A percentile compares a stretch with the other conserved stretches of the same genome.
phyloP scores from a whole-genome alignment of 2,888 invertebrate species.

The Cerceris rybyensis region DNA sequence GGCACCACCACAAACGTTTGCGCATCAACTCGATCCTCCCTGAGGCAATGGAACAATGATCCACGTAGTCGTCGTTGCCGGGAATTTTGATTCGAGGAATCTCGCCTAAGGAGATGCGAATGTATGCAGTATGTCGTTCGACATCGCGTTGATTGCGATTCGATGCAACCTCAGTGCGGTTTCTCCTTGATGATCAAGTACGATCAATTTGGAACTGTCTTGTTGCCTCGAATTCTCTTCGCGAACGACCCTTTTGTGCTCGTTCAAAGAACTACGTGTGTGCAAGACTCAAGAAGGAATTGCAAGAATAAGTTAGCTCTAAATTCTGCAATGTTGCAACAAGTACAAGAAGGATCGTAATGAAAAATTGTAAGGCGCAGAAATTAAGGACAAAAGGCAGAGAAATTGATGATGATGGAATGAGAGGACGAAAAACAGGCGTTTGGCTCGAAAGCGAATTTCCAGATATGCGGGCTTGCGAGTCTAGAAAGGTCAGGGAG shows the following conservation, averaged over 20 bases:
- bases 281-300: neutral
- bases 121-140: slow-evolving; percentile 8
- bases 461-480: too few species aligned
- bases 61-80: slow-evolving; percentile 11
- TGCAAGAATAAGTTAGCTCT: neutral
- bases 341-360: too few species aligned
- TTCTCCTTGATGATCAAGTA: slow-evolving; percentile 5
- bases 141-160: slow-evolving; percentile 25
- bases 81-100: slow-evolving; percentile 16
- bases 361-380: too few species aligned
- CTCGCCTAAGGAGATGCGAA: slow-evolving; percentile 11
- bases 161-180: neutral
- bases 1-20: neutral
- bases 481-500: too few species aligned
- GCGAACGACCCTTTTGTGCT: slow-evolving; percentile 4
- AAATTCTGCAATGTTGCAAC: too few species aligned
- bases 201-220: slow-evolving; percentile 13
- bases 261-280: neutral
- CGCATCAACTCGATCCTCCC: neutral
- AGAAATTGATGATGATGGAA: too few species aligned
- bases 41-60: neutral
- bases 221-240: neutral
- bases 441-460: too few species aligned
- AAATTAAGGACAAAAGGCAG: too few species aligned
- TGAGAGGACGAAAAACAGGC: too few species aligned